Evolutionary conservation across 2,113 vertebrate species (phyloP), one percentile per base, ranked within the genome.

Genomic region (Eulemur rufifrons): DNA sequence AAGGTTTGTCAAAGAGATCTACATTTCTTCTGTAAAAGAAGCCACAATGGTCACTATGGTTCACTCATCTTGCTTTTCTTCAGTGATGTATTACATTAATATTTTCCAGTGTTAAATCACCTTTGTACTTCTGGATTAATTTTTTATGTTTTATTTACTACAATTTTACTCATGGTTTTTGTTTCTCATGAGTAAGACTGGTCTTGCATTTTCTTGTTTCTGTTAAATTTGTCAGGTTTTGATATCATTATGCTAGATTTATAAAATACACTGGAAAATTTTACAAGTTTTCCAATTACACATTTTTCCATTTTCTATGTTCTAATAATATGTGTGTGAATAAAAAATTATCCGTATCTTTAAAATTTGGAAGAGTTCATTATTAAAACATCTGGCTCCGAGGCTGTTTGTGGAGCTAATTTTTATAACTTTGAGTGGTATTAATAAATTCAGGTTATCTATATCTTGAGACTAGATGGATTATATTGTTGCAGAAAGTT

Each of bases 151-250:
- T 66, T 12, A 66, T 23, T 83, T 39, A 64, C 21, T 17, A 54
- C n/a, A 45, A 61, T 77, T 89, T 54, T 73, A 78, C 42, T 74
- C 34, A n/a, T 20, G 34, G 29, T 88, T 95, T 83, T 86, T 90
- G 12, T 88, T 91, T 95, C 74, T 88, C 18, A 45, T 81, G 94
- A 95, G 23, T 64, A 25, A 95, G 37, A 90, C 12, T 87, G 3
- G n/a, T 17, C 34, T 88, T 73, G 25, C 13, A 84, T 86, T 90
- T 94, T 77, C 13, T 64, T 90, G 56, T 71, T 89, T 85, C n/a
- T 89, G 32, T 92, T 68, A 93, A 91, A 83, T 69, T 32, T 80
- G n/a, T 92, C n/a, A 82, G 73, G 8, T 91, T 95, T 91, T 92
- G 23, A 61, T 61, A 94, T 74, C 34, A 56, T 15, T 78, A 94